phyloP scores from a whole-genome alignment of 2,113 vertebrate species.

The Ornithorhynchus anatinus region DNA sequence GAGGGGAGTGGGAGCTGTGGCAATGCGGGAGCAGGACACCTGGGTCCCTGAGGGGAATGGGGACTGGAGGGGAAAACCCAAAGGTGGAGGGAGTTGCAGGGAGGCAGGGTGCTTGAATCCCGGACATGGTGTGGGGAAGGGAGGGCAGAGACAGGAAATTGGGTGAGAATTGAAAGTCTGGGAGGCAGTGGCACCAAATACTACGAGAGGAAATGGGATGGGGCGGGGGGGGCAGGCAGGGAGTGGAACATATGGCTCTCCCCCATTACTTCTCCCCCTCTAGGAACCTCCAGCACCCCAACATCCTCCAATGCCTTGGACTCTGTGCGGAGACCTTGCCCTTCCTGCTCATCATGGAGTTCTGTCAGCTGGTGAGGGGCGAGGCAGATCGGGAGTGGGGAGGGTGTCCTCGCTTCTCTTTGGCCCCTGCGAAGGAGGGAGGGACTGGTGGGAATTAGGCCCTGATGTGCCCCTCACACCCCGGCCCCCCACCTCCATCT shows the following conservation, averaged over 20 bases:
- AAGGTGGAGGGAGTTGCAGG: too few relatives aligned
- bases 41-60: too few relatives aligned
- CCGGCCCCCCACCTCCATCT: neutral
- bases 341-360: conserved; percentile 91
- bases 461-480: neutral
- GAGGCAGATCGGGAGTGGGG: neutral
- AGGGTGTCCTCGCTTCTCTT: neutral
- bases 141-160: too few relatives aligned
- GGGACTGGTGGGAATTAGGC: neutral
- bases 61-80: too few relatives aligned
- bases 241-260: neutral
- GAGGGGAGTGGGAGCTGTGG: too few relatives aligned
- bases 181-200: too few relatives aligned
- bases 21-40: too few relatives aligned
- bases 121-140: neutral
- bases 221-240: neutral
- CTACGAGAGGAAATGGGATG: too few relatives aligned
- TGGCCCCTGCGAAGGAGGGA: neutral
- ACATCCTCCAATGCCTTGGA: conserved; percentile 89
- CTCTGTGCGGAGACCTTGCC: conserved; percentile 88
- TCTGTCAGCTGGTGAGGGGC: conserved; percentile 87
- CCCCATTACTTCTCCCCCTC: neutral
- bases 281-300: conserved; percentile 90
- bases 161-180: rapidly evolving
- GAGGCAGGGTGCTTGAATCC: neutral